Evolutionary conservation across 2,113 vertebrate species (phyloP), one percentile per base, ranked within the genome.

Genomic region (Nesoenas mayeri): DNA sequence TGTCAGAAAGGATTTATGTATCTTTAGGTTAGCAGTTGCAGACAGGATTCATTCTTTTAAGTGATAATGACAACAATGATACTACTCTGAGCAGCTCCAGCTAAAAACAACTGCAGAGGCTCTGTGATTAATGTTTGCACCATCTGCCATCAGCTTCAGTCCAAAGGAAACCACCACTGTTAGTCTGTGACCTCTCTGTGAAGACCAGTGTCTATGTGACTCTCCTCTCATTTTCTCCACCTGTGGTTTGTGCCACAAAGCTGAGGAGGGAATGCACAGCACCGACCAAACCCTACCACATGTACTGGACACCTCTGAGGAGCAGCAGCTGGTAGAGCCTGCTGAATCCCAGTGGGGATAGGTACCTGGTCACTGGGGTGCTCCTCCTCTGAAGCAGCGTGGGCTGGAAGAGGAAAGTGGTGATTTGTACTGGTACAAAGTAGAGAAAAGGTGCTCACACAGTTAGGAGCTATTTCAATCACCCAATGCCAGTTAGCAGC

Each of bases 351-450:
- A 12, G 28, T 4, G 16, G 21, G 25, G 44, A 90, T 11, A n/a
- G 15, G 4, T 36, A 22, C 13, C 50, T 58, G 19, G 20, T 36
- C 0, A 2, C 11, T 29, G 10, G 22, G 3, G 2, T 10, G 57
- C 10, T 75, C 21, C 13, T 79, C 10, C 28, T 75, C 57, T 72
- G 36, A 48, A 81, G 20, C 29, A 87, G 34, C 32, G 57, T 79
- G 25, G 31, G 14, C 18, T 72, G 16, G 36, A 85, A 82, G 1
- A 9, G 65, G 44, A 71, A 79, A 94, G 7, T 15, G 14, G 8
- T 67, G 29, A 60, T 72, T 91, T 50, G 53, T 48, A 28, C 48
- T 17, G 11, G 29, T 42, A 64, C 2, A 75, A 17, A 81, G 48
- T 31, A 29, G 89, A 69, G 48, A 29, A 87, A 79, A 93, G 36